Base-by-base conservation (phyloP, 2,888 invertebrate species). In the Caenorhabditis sinica region DNA sequence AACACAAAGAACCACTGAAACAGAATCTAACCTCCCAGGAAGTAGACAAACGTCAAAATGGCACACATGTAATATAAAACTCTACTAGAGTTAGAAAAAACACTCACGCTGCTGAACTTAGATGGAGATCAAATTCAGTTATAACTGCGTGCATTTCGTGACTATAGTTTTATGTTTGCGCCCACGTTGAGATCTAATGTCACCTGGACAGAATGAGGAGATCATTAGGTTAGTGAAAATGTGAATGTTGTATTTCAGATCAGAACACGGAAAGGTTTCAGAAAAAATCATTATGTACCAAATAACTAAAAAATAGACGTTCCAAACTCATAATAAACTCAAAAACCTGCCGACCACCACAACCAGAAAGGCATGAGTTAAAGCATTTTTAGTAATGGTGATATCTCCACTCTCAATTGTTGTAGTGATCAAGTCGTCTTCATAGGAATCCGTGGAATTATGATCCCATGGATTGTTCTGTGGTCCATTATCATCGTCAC, bases 11-110 rank as follows among this genome's bases (percentile, higher is more conserved):
- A 56, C 15, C 15, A 28, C 25, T 15, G 2, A 15, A 56, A 28
- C 13, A 3, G n/a, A n/a, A 23, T 5, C 23, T 9, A 23, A 53
- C 23, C 56, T 20, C 28, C 25, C 15, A 28, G 25, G 28, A 56
- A 8, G 23, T 40, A 61, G 61, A 61, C 61, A 61, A 23, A 61
- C 36, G 63, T 63, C 63, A 63, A 63, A 61, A 63, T 23, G 43
- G 2, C 63, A 25, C n/a, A n/a, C 23, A 17, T 23, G 63, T 43
- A 63, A 63, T 25, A 43, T 63, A 25, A 63, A 25, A 63, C 40
- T 61, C 40, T 61, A 20, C 20, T 23, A 5, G n/a, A 20, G 13
- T 2, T 6, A 53, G 11, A 61, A 61, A 33, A 60, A 33, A 61
- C n/a, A n/a, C 23, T n/a, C 23, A 36, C 20, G 36, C 23, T 20